Evolutionary conservation across 2,797 vertebrate genomes (phyloP), one percentile per base, ranked within the genome.

Genomic region (Fratercula arctica): DNA sequence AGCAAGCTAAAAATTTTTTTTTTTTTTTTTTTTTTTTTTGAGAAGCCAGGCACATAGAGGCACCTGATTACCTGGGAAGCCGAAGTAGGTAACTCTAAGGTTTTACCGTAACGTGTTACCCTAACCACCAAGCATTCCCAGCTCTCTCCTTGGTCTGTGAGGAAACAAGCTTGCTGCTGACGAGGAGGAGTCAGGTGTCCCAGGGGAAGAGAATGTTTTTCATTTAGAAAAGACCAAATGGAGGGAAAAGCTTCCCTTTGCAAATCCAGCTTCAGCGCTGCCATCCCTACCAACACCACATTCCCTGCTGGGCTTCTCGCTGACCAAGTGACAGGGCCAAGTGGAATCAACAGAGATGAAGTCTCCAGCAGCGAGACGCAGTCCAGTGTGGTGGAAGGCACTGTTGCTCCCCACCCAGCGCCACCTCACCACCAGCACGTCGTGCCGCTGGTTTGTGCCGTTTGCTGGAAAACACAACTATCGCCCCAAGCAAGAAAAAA

Each of bases 351-450:
- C 0, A 16, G 23, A 10, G 37, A 48, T 14, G 45, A 51, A 56
- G n/a, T 3, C 11, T 78, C 10, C 9, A 10, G 59, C 67, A 54
- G 6, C 0, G 0, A 74, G 57, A 46, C 1, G 2, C n/a, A 19
- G n/a, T 4, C 37, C 61, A 9, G 39, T 0, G 16, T 3, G 3
- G 12, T 0, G 28, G 35, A 39, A 83, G 1, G 5, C 7, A 33
- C 15, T 2, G 2, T 11, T 2, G 53, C 57, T 59, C 25, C 29
- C 41, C 67, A 23, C 46, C 29, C 45, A 13, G 43, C 4, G 1
- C 54, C n/a, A 14, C 33, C 53, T 25, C 59, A 3, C 33, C 24
- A 5, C 51, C 45, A 1, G 25, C 54, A n/a, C 7, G 0, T 3
- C 3, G 5, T 2, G 37, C 31, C 81, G 2, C 57, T 3, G 25